phyloP scores from a whole-genome alignment of 2,113 vertebrate species.

The Podarcis muralis region DNA sequence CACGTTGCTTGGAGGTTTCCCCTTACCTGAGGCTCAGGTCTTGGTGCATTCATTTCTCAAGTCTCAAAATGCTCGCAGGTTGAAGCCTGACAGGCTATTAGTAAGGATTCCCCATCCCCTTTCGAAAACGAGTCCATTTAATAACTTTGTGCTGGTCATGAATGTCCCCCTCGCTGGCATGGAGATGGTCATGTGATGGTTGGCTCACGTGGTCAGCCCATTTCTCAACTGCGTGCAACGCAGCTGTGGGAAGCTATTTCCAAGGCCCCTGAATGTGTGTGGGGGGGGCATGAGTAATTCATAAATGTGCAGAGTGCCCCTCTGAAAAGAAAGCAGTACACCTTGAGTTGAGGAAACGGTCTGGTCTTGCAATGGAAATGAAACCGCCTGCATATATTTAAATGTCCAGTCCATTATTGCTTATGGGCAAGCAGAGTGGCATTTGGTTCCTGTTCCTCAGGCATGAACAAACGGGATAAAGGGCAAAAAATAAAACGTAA shows the following conservation, averaged over 20 bases:
- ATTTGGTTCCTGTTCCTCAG: not conserved
- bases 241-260: not conserved
- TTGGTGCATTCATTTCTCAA: no score
- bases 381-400: not conserved
- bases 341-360: not conserved
- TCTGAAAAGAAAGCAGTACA: not conserved
- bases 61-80: not conserved
- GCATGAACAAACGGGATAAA: not conserved
- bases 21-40: rapidly evolving
- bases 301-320: not conserved
- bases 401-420: no score
- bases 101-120: not conserved
- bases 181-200: not conserved
- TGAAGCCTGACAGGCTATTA: no score
- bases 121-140: not conserved
- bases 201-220: not conserved
- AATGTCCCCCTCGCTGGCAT: not conserved
- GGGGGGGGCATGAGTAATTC: not conserved
- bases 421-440: not conserved
- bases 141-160: not conserved
- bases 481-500: not conserved
- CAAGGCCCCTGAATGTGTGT: not conserved
- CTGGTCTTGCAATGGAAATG: no score
- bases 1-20: not conserved
- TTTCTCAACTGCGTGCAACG: not conserved